These are phyloP conservation scores for Adelges cooleyi DNA, from an alignment of 1,140 invertebrate genomes.

Conservation along the genomic window DNA sequence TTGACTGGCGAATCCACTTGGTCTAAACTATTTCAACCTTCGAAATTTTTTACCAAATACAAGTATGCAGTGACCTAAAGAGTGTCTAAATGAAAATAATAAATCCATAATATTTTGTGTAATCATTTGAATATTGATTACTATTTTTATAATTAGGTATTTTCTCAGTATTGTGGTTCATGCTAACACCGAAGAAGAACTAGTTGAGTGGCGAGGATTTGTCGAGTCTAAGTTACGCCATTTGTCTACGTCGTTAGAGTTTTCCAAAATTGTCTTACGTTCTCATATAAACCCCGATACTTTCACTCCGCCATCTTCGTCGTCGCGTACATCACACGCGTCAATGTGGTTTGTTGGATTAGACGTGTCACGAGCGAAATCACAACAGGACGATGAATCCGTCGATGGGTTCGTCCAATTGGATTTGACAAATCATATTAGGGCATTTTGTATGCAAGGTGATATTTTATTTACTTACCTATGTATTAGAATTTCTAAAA, in stretches of 20 bases:
- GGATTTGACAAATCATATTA: no score
- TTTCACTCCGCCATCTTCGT: constrained; percentile 43
- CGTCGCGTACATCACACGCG: constrained; percentile 38
- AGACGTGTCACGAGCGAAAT: constrained; percentile 63
- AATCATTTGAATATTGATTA: neutral
- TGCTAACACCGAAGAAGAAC: constrained; percentile 65
- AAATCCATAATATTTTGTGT: no score
- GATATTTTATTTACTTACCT: no score
- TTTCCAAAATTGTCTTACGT: constrained; percentile 82
- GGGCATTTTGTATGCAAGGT: no score
- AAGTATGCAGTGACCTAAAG: constrained; percentile 42
- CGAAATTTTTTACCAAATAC: constrained; percentile 90
- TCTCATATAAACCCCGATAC: constrained; percentile 91
- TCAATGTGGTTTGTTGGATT: constrained; percentile 97
- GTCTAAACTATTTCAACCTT: constrained; percentile 85
- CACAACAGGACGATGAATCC: no score
- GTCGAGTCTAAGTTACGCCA: constrained; percentile 93
- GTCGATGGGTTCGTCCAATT: no score
- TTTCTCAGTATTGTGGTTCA: constrained; percentile 83
- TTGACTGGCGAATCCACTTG: constrained; percentile 71
- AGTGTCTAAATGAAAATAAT: constrained; percentile 37
- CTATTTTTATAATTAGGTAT: constrained; percentile 48
- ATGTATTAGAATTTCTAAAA: no score
- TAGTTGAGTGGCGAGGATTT: constrained; percentile 89
- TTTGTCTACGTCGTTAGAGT: constrained; percentile 65